A percentile compares a stretch with the other conserved stretches of the same genome.
Evolutionary conservation across 1,140 invertebrate species (phyloP).

Genomic region (Leguminivora glycinivorella): DNA sequence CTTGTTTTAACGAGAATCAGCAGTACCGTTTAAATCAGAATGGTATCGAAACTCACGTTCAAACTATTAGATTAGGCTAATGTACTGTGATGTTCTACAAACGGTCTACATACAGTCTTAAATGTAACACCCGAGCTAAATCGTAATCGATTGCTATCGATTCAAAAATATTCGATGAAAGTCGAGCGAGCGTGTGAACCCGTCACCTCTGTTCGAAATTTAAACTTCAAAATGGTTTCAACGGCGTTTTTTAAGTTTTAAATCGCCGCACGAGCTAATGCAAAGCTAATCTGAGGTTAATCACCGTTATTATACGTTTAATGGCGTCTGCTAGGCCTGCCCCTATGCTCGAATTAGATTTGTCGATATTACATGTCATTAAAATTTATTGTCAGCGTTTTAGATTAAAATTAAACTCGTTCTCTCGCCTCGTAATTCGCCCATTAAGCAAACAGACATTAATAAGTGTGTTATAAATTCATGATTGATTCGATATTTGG

Average conservation of each 20-base stretch:
- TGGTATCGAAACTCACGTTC: conserved; percentile 27
- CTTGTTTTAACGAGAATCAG: conserved; percentile 30
- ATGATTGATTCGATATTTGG: conserved; percentile 27
- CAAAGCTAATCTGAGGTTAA: conserved; percentile 49
- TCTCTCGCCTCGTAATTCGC: conserved; percentile 26
- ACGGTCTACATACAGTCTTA: background rate
- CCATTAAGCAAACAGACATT: conserved; percentile 24
- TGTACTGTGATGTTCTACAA: conserved; percentile 27
- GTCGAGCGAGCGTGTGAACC: conserved; percentile 47
- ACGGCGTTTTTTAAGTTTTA: conserved; percentile 31
- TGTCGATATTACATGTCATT: conserved; percentile 29
- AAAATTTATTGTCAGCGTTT: conserved; percentile 29
- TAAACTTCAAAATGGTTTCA: conserved; percentile 37
- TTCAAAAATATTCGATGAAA: conserved; percentile 48
- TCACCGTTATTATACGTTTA: conserved; percentile 52
- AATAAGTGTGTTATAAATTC: conserved; percentile 28
- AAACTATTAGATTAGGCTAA: conserved; percentile 25
- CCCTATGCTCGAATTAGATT: conserved; percentile 31
- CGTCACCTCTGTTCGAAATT: conserved; percentile 32
- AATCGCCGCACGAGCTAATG: conserved; percentile 43
- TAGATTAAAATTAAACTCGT: conserved; percentile 20
- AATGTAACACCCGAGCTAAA: conserved; percentile 26
- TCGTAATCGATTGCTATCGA: conserved; percentile 34
- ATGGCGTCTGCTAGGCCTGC: conserved; percentile 40
- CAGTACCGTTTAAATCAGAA: conserved; percentile 26